Evolutionary conservation across 2,888 invertebrate species (phyloP).

Genomic region (Ypsolopha sequella): DNA sequence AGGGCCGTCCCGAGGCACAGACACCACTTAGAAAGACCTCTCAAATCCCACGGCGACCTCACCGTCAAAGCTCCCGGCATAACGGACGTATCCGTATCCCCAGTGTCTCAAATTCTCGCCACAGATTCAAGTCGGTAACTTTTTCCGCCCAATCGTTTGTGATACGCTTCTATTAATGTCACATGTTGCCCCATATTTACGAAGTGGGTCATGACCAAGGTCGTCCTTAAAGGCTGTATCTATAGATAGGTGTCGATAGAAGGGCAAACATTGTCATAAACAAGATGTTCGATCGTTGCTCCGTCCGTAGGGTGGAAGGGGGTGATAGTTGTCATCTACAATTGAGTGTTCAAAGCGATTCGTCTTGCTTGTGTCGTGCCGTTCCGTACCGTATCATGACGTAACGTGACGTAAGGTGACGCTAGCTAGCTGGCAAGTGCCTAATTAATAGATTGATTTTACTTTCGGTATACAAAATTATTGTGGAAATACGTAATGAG

Average conservation of each 20-base stretch:
- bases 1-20: conserved; percentile 40
- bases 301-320: no score
- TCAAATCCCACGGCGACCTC: not conserved
- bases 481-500: no score
- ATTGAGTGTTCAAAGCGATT: no score
- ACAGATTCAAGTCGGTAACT: not conserved
- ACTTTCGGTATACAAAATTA: no score
- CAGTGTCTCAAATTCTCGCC: not conserved
- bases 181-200: not conserved
- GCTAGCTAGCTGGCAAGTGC: no score
- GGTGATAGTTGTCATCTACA: no score
- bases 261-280: not conserved
- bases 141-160: not conserved
- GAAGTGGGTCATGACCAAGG: not conserved
- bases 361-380: no score
- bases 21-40: conserved; percentile 12
- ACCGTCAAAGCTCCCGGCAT: not conserved
- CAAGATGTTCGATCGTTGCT: no score
- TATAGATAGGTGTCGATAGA: not conserved
- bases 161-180: not conserved
- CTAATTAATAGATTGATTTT: no score
- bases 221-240: not conserved
- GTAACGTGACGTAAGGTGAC: no score
- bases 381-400: no score
- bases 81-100: not conserved